A percentile compares a stretch with the other conserved stretches of the same genome.
Evolutionary conservation across 2,113 vertebrate species (phyloP).

Genomic region (Catagonus wagneri): DNA sequence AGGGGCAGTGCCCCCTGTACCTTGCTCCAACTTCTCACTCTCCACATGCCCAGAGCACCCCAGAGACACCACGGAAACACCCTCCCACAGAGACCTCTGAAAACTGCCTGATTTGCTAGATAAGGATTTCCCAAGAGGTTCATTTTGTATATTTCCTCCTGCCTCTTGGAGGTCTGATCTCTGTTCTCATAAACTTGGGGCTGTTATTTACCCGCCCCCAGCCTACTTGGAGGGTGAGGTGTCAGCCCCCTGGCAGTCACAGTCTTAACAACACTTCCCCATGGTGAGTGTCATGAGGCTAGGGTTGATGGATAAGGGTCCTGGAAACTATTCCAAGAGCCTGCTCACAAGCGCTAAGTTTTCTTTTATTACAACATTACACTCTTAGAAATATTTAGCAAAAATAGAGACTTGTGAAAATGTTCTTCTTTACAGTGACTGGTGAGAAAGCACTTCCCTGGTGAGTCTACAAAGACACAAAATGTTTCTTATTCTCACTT

Average conservation of each 20-base stretch:
- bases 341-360: constrained; percentile 32
- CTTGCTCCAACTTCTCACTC: background rate
- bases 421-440: constrained; percentile 61
- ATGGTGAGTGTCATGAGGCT: background rate
- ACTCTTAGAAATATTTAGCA: constrained; percentile 69
- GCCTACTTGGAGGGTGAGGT: background rate
- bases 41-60: background rate
- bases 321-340: constrained; percentile 22
- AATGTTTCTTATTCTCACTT: constrained; percentile 64
- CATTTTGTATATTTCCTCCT: constrained; percentile 13
- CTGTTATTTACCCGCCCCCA: background rate
- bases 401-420: constrained; percentile 69
- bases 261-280: background rate
- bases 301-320: background rate
- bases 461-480: constrained; percentile 35
- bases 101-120: background rate
- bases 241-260: background rate
- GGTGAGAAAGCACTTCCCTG: constrained; percentile 52
- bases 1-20: background rate
- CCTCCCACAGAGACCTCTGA: background rate
- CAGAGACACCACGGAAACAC: background rate
- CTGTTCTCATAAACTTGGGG: background rate
- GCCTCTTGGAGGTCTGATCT: background rate
- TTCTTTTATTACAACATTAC: constrained; percentile 54
- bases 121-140: background rate